phyloP scores from a whole-genome alignment of 2,888 invertebrate genomes.

The Atethmia centrago region DNA sequence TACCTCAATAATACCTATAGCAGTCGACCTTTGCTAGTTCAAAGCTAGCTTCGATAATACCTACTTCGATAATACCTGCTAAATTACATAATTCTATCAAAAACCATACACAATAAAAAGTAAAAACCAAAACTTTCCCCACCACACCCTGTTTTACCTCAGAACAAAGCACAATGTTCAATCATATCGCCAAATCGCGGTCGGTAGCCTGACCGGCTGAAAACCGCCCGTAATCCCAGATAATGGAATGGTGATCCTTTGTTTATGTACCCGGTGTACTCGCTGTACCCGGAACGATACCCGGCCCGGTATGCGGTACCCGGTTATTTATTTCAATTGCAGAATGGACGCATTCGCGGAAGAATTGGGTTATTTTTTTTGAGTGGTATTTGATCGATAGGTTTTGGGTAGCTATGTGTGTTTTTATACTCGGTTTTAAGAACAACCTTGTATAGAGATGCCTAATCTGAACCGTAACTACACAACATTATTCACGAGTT shows the following conservation, averaged over 20 bases:
- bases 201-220: conserved; percentile 23
- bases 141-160: neutral
- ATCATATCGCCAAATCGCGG: conserved; percentile 43
- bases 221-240: conserved; percentile 59
- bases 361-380: conserved; percentile 16
- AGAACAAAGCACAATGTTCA: conserved; percentile 38
- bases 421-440: neutral
- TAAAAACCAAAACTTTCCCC: neutral
- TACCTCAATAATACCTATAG: neutral
- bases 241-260: conserved; percentile 67
- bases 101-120: neutral
- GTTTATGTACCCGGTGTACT: conserved; percentile 50
- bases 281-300: conserved; percentile 27
- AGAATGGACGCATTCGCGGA: neutral
- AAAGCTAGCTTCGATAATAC: too few species aligned
- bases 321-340: conserved; percentile 31
- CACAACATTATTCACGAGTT: neutral
- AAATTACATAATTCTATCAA: neutral
- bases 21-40: neutral
- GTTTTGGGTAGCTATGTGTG: neutral
- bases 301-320: neutral
- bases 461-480: neutral
- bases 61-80: too few species aligned
- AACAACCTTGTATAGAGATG: neutral
- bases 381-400: neutral